Evolutionary conservation across 1,140 invertebrate genomes (phyloP), one percentile per base, ranked within the genome.

Genomic region (Pseudomyrmex pallidus): DNA sequence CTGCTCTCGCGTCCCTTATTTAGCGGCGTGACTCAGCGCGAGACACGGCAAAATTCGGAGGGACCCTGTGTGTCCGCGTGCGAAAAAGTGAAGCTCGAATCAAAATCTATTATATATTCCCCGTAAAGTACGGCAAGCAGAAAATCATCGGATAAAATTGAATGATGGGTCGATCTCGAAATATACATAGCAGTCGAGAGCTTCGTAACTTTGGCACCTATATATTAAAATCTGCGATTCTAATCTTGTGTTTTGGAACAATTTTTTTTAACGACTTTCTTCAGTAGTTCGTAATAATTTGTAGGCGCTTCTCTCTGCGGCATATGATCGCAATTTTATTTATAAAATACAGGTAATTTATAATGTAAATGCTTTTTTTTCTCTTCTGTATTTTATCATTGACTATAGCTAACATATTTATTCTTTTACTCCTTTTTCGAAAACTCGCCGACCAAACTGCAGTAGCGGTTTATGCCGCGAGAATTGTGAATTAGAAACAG

Each of bases 71-170:
- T 67, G 50, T 78, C 68, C 57, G 50, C 56, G n/a, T 46, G 54
- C 64, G 35, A 68, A 57, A 56, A 22, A 8, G 63, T 12, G 17
- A 52, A 52, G 22, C 22, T 76, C 63, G 13, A 77, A 44, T 77
- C n/a, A 22, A 35, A 64, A 76, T 46, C 12, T 22, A 77, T 77
- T 77, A 76, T 74, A 7, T 20, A n/a, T n/a, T n/a, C n/a, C 62
- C 20, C 57, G 3, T 12, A 44, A 54, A 85, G 48, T 67, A 85
- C 68, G 35, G 56, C 50, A 68, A 52, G 46, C n/a, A 52, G 17
- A 70, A 68, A 68, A 78, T 78, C 54, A 78, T 78, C 76, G 44
- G 44, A 57, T 78, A n/a, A 78, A 70, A 59, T 78, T 70, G 52
- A 57, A 48, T 46, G 35, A 56, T 8, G 17, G 25, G 4, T 9